A percentile compares a stretch with the other conserved stretches of the same genome.
Conservation (phyloP, 2,113 vertebrate genomes). For the Prionailurus bengalensis region DNA sequence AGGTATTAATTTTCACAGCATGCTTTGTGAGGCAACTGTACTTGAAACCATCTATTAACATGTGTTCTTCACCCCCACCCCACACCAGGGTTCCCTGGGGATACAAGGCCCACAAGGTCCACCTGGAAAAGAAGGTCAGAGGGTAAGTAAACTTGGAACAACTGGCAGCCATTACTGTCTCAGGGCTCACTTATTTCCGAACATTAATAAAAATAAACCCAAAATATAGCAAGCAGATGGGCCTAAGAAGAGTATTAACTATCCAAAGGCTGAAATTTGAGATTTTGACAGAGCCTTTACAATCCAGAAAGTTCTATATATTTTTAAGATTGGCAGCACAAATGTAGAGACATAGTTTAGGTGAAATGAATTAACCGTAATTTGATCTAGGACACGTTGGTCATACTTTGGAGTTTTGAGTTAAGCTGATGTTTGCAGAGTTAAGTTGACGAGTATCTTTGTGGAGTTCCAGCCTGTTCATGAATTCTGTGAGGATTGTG, state of each 20-base stretch:
- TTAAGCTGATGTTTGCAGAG: conserved; percentile 38
- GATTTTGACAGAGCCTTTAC: conserved; percentile 74
- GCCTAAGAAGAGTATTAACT: conserved; percentile 65
- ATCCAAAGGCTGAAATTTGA: conserved; percentile 74
- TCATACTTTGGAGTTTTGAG: neutral
- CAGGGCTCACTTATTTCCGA: conserved; percentile 71
- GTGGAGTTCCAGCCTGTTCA: neutral
- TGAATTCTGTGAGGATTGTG: conserved; percentile 14
- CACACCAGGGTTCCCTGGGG: conserved; percentile 89
- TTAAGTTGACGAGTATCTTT: conserved; percentile 13
- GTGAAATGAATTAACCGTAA: conserved; percentile 33
- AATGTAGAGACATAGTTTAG: conserved; percentile 54
- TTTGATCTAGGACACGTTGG: conserved; percentile 48
- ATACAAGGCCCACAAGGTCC: conserved; percentile 91
- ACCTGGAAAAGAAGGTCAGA: conserved; percentile 96
- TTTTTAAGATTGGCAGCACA: conserved; percentile 83
- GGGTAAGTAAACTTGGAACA: conserved; percentile 94
- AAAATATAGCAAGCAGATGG: conserved; percentile 83
- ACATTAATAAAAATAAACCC: conserved; percentile 69
- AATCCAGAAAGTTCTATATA: conserved; percentile 67
- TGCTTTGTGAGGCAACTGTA: conserved; percentile 49
- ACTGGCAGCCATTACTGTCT: conserved; percentile 51
- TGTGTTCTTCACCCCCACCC: conserved; percentile 21
- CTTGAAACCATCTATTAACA: conserved; percentile 56
- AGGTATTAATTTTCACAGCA: conserved; percentile 22